phyloP scores from a whole-genome alignment of 2,113 vertebrate genomes.

The Platysternon megacephalum region DNA sequence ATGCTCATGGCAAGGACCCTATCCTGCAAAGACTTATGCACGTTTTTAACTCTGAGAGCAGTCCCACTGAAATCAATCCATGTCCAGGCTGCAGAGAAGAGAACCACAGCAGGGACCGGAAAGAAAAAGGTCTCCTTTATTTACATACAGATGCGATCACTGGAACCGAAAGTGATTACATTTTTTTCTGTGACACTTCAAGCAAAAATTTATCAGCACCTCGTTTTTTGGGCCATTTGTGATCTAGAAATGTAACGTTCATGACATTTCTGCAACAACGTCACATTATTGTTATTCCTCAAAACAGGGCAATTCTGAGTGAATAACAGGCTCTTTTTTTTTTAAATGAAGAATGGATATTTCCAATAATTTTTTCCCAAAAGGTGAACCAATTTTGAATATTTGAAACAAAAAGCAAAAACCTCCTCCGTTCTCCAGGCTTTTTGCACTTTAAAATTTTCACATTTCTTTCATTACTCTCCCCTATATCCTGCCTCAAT shows the following conservation, averaged over 20 bases:
- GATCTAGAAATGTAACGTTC: background rate
- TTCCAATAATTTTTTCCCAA: background rate
- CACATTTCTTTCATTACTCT: background rate
- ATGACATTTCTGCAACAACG: background rate
- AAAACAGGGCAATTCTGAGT: rapidly evolving
- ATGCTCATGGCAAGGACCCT: rapidly evolving
- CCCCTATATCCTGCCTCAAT: background rate
- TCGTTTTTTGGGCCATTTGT: background rate
- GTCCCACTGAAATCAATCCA: background rate
- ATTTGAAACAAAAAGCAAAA: background rate
- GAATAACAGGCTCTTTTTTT: background rate
- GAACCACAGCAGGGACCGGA: background rate
- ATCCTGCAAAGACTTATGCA: background rate
- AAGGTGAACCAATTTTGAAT: background rate
- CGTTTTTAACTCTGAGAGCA: background rate
- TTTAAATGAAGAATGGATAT: background rate
- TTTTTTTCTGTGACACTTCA: background rate
- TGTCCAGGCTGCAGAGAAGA: background rate
- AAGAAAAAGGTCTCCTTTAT: background rate
- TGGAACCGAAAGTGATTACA: background rate
- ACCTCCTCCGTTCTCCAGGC: background rate
- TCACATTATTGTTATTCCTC: background rate
- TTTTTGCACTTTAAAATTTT: background rate
- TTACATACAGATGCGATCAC: background rate
- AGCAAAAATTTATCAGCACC: background rate